Evolutionary conservation across 2,797 vertebrate genomes (phyloP).

Genomic region (Tragopan temminckii): DNA sequence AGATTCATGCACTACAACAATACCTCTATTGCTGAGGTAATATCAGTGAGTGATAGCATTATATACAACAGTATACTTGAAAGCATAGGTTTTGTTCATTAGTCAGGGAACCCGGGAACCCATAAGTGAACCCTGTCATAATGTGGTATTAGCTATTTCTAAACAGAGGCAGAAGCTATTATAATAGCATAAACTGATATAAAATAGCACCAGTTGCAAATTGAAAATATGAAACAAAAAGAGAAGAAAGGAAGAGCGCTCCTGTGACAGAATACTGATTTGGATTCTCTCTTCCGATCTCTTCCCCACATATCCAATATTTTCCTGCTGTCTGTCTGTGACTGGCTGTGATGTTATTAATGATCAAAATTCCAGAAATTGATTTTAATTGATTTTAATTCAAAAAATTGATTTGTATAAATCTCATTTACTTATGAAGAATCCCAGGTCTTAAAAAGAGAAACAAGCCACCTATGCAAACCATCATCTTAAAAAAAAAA

Average conservation of each 20-base stretch:
- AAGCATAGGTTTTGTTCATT: neutral
- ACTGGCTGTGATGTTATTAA: neutral
- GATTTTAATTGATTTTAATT: neutral
- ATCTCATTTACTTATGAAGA: neutral
- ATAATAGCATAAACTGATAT: neutral
- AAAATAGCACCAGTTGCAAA: neutral
- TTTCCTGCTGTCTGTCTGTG: constrained; percentile 1
- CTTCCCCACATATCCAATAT: neutral
- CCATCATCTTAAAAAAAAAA: neutral
- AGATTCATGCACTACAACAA: neutral
- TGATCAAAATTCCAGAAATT: neutral
- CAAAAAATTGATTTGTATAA: neutral
- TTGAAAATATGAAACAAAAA: neutral
- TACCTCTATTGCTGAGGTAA: neutral
- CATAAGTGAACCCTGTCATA: neutral
- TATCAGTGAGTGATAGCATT: neutral
- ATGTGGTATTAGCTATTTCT: neutral
- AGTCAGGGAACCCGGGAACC: neutral
- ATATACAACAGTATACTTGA: neutral
- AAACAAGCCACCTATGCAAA: neutral
- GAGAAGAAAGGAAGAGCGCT: neutral
- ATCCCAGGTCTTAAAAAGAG: neutral
- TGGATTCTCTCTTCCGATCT: neutral
- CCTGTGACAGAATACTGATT: neutral
- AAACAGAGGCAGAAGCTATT: neutral